Conservation (phyloP, 2,113 vertebrate species). For the Ophthalmolycus amberensis region DNA sequence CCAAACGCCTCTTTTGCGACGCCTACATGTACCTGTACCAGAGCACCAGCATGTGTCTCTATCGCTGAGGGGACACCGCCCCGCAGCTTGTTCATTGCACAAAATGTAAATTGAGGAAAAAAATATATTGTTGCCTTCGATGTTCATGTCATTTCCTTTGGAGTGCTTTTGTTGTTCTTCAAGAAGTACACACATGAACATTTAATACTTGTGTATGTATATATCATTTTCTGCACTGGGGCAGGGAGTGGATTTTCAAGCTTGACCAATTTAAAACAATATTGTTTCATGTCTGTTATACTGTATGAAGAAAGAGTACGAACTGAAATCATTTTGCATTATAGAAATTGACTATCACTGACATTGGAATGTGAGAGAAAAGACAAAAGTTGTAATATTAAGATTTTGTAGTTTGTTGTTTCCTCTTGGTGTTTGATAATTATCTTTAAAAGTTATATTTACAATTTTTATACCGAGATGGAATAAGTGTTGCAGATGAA, state of each 20-base stretch:
- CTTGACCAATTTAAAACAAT: constrained; percentile 2
- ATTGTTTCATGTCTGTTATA: not conserved
- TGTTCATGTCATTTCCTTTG: constrained; percentile 1
- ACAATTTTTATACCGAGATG: not conserved
- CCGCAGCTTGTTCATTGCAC: not conserved
- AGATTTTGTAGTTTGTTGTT: not conserved
- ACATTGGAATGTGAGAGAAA: not conserved
- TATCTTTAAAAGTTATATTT: constrained; percentile 2
- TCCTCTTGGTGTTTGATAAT: not conserved
- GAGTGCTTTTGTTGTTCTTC: not conserved
- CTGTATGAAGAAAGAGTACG: not conserved
- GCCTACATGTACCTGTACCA: constrained; percentile 95
- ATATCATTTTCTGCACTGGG: not conserved
- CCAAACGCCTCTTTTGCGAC: constrained; percentile 91
- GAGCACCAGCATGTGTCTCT: constrained; percentile 87
- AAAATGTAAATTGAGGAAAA: not conserved
- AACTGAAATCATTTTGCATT: constrained; percentile 47
- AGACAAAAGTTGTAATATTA: constrained; percentile 1
- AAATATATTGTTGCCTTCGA: not conserved
- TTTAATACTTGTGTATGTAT: not conserved
- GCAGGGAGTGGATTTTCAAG: not conserved
- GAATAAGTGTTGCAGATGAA: not conserved
- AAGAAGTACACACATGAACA: not conserved
- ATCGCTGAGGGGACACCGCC: constrained; percentile 74
- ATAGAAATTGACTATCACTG: constrained; percentile 8